Conservation (phyloP, 1,140 invertebrate genomes). For the Drosophila lowei region DNA sequence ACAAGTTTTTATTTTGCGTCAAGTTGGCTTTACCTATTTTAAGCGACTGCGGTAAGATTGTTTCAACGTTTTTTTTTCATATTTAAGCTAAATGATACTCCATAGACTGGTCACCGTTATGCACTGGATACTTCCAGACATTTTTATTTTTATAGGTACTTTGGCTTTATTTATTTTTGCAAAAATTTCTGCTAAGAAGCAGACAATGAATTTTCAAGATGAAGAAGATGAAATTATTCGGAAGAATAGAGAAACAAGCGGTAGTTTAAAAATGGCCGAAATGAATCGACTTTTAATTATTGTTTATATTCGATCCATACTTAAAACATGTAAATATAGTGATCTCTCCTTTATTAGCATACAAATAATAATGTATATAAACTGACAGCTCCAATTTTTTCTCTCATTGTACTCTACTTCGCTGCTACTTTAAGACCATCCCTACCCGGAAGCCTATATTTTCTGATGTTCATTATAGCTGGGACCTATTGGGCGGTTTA, state of each 20-base stretch:
- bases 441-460: constrained; percentile 92
- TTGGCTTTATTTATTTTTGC: constrained; percentile 83
- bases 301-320: constrained; percentile 46
- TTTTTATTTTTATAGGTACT: constrained; percentile 84
- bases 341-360: background rate
- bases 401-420: constrained; percentile 88
- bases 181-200: constrained; percentile 11
- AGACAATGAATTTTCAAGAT: constrained; percentile 18
- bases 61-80: background rate
- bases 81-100: background rate
- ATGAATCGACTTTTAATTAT: constrained; percentile 54
- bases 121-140: constrained; percentile 86
- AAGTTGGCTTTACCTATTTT: constrained; percentile 54
- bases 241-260: constrained; percentile 70
- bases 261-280: constrained; percentile 37
- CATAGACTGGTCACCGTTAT: constrained; percentile 33
- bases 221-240: constrained; percentile 69
- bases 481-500: constrained; percentile 95
- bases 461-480: constrained; percentile 91
- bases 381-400: constrained; percentile 87
- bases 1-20: constrained; percentile 23
- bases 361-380: background rate
- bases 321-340: constrained; percentile 50
- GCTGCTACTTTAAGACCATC: constrained; percentile 91
- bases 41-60: constrained; percentile 34